Evolutionary conservation across 2,113 vertebrate species (phyloP).

Genomic region (Microtus pennsylvanicus): DNA sequence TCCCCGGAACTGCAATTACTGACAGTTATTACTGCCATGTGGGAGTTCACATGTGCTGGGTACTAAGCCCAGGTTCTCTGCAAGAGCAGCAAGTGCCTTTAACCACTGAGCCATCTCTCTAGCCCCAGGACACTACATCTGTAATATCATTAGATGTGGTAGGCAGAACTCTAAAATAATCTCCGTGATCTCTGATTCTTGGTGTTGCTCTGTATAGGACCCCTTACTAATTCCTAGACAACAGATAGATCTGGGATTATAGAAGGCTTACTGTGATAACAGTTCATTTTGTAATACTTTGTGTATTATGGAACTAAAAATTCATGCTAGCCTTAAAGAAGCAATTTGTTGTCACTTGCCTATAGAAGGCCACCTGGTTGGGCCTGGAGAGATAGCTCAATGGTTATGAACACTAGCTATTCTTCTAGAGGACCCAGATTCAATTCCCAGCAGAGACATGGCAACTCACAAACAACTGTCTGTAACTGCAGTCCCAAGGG

Average conservation of each 20-base stretch:
- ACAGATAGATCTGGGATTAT: background rate
- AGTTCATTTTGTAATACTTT: conserved; percentile 4
- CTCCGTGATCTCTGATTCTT: background rate
- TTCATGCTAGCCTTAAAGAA: conserved; percentile 2
- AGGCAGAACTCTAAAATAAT: conserved; percentile 42
- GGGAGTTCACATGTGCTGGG: background rate
- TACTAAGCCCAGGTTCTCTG: background rate
- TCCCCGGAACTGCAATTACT: background rate
- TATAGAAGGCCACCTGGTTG: background rate
- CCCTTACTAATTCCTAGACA: conserved; percentile 35
- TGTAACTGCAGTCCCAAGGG: too few species aligned
- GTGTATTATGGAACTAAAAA: background rate
- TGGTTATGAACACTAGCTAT: too few species aligned
- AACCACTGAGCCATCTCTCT: background rate
- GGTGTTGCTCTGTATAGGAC: background rate
- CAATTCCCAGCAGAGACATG: too few species aligned
- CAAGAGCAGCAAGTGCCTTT: background rate
- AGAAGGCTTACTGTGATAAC: background rate
- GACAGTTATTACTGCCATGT: background rate
- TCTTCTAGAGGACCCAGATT: too few species aligned
- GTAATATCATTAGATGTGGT: conserved; percentile 12
- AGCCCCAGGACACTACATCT: background rate
- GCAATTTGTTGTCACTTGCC: background rate
- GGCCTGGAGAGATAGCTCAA: background rate
- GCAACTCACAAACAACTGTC: too few species aligned